Base-by-base conservation (phyloP, 1,140 invertebrate genomes). In the Hormaphis cornu region DNA sequence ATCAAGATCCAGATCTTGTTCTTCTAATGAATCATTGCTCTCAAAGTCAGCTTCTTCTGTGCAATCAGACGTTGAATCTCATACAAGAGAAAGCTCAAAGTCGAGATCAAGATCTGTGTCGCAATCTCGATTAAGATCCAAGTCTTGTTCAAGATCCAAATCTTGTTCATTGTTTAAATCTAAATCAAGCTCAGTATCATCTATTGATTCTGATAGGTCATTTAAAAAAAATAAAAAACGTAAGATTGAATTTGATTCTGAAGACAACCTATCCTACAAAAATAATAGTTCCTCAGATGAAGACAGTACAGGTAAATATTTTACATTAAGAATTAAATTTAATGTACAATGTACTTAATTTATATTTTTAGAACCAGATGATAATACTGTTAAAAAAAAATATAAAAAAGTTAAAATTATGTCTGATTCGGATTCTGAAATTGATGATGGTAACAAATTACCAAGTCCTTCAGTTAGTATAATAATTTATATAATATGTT, bases 21-120 rank as follows among this genome's bases (percentile, higher is more conserved):
- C 59, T 63, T 22, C 44, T 30, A 30, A 48, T 10, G n/a, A 4
- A 33, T 63, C 42, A 8, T 63, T 53, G 33, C 7, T 1, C 16
- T 71, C 70, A 10, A 22, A 24, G 22, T 73, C 73, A 22, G 20
- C 4, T 28, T 72, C 70, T 58, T 44, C 71, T n/a, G 22, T n/a
- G 37, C 74, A 71, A 72, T 77, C 75, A 28, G 54, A 58, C n/a
- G 75, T 73, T 14, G 46, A 70, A 46, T 76, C 73, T 48, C 63
- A 73, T 52, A 76, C 74, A 30, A 71, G 69, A 18, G 76, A 77
- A 40, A 75, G 69, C 71, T 77, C 75, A 22, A 53, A 66, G 6
- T 76, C 74, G 10, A 53, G 70, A 61, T 73, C 75, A 26, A 56
- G 72, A 33, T 71, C 74, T 30, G 69, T 58, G 44, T 72, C 71